Percentiles rank a stretch among this genome's conserved stretches.
phyloP scores from a whole-genome alignment of 2,888 invertebrate genomes.

The Lithophane leautieri region DNA sequence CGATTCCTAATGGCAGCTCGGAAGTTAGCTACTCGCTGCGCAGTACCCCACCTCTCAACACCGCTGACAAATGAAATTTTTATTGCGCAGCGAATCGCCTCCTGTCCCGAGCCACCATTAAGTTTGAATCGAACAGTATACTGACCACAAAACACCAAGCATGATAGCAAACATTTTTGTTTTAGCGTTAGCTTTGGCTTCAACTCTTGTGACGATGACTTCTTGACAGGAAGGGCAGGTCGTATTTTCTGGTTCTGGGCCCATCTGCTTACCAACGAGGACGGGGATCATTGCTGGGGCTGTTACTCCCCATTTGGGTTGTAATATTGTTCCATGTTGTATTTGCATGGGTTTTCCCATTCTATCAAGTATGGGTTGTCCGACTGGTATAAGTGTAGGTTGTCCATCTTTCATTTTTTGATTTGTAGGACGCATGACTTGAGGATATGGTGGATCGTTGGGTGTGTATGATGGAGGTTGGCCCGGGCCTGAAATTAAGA shows the following conservation, averaged over 20 bases:
- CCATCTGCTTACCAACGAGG: conserved; percentile 22
- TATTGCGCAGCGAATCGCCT: no score
- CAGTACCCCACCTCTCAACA: no score
- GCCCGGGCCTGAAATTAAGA: conserved; percentile 36
- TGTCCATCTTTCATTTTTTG: conserved; percentile 12
- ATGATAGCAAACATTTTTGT: conserved; percentile 7
- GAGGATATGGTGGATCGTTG: not conserved
- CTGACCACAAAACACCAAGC: conserved; percentile 17
- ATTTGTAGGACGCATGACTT: conserved; percentile 16
- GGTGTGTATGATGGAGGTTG: conserved; percentile 67
- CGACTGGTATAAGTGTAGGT: conserved; percentile 12
- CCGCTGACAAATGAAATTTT: no score
- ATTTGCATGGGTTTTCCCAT: conserved; percentile 20
- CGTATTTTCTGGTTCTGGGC: not conserved
- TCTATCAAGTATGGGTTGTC: conserved; percentile 16
- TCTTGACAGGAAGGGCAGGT: conserved; percentile 15
- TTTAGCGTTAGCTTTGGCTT: conserved; percentile 8
- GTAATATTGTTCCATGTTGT: conserved; percentile 19
- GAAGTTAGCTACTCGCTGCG: no score
- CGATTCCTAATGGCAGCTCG: no score
- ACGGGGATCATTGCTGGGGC: conserved; percentile 8
- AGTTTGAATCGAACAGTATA: not conserved
- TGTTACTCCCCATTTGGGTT: not conserved
- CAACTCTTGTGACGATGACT: conserved; percentile 1
- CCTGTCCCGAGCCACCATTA: no score